A percentile compares a stretch with the other conserved stretches of the same genome.
Conservation (phyloP, 2,797 vertebrate genomes). For the Coccyzus lansbergi region DNA sequence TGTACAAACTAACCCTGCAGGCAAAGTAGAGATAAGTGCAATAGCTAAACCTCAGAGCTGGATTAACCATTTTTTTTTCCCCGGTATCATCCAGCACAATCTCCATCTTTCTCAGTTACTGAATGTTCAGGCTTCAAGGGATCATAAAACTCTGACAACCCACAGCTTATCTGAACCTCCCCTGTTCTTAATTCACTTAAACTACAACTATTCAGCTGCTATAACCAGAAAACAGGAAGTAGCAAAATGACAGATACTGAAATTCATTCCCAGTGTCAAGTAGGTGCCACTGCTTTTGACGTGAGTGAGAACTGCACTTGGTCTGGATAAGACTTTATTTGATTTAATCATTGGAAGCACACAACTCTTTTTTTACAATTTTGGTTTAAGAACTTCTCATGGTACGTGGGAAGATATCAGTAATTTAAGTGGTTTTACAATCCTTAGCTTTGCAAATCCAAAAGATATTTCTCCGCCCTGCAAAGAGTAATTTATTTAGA, state of each 20-base stretch:
- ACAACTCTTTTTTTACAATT: neutral
- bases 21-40: neutral
- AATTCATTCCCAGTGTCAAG: neutral
- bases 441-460: neutral
- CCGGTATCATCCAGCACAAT: neutral
- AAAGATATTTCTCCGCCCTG: accelerated
- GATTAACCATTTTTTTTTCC: neutral
- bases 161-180: neutral
- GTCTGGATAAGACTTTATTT: neutral
- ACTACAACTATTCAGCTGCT: neutral
- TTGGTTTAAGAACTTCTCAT: neutral
- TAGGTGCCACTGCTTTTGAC: neutral
- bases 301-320: neutral
- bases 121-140: neutral
- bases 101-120: neutral
- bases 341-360: neutral
- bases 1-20: neutral
- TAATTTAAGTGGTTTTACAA: neutral
- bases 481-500: neutral
- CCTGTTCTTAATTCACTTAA: neutral
- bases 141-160: neutral
- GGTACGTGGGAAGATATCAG: neutral
- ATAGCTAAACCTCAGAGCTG: neutral
- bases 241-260: neutral
- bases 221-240: neutral